phyloP scores from a whole-genome alignment of 2,888 invertebrate genomes.

The Habroteleia sp. region DNA sequence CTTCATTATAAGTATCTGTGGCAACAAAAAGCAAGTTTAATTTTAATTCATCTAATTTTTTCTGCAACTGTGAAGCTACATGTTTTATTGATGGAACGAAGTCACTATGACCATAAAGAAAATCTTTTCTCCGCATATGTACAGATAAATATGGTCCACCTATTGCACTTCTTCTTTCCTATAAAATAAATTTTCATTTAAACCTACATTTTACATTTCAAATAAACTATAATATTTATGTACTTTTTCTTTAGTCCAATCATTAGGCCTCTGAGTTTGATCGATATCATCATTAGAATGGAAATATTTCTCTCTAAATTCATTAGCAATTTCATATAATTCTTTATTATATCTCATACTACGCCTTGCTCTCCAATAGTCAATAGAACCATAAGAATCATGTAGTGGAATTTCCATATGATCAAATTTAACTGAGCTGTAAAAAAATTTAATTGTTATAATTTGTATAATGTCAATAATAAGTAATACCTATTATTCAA shows the following conservation, averaged over 20 bases:
- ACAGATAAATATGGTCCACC: conserved; percentile 90
- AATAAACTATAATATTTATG: conserved; percentile 72
- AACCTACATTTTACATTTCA: background rate
- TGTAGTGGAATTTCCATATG: conserved; percentile 94
- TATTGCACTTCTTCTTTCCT: conserved; percentile 82
- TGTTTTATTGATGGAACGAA: conserved; percentile 90
- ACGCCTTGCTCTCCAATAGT: conserved; percentile 92
- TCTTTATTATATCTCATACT: conserved; percentile 89
- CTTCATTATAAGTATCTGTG: conserved; percentile 87
- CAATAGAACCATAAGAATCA: conserved; percentile 90
- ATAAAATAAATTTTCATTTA: conserved; percentile 36
- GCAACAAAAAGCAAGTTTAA: conserved; percentile 89
- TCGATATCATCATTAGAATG: conserved; percentile 85
- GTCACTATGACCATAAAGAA: conserved; percentile 87
- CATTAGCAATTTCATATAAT: conserved; percentile 85
- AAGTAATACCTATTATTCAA: too few species aligned
- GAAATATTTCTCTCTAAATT: conserved; percentile 85
- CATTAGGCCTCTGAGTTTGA: conserved; percentile 83
- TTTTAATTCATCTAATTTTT: conserved; percentile 83
- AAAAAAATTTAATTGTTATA: too few species aligned
- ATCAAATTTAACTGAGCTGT: conserved; percentile 84
- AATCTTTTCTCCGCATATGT: conserved; percentile 95
- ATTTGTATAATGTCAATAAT: too few species aligned
- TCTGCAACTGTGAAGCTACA: conserved; percentile 88
- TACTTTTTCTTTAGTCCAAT: conserved; percentile 85